Evolutionary conservation across 2,797 vertebrate genomes (phyloP), one percentile per base, ranked within the genome.

Genomic region (Chloroceryle amazona): DNA sequence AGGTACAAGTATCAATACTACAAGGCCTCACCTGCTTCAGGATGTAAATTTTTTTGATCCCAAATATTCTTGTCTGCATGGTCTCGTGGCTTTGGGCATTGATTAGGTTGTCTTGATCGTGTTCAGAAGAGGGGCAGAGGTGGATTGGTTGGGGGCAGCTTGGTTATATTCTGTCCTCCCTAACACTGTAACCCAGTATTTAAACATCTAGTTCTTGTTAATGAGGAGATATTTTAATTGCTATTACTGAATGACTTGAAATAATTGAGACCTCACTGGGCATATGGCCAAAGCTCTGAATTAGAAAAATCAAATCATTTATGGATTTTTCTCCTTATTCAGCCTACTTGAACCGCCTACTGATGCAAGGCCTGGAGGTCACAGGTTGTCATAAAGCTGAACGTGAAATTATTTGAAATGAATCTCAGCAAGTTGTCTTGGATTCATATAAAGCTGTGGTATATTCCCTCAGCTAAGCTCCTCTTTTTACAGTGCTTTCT

Each of bases 191-290:
- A 83, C 66, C 80, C 79, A 82, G 58, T 20, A 47, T 28, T 81
- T 86, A 65, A 75, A 79, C 58, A 72, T 82, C 42, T 79, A 66
- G 51, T 47, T 93, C 70, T 79, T 92, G 72, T 73, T 89, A 96
- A 96, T 82, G 71, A 90, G 35, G 65, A 83, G 72, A 33, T 65
- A 68, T 86, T 92, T 86, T 86, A n/a, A 35, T 86, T 91, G 66
- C 81, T 93, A 21, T 58, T 80, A 81, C 66, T 72, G 80, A 94
- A 92, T 89, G 73, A 89, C 66, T 93, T 95, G 79, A 94, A 90
- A 92, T 89, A 96, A 94, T 89, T 74, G 86, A 90, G 85, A 90
- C 46, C 82, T 95, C 33, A 47, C 80, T 89, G 51, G 86, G 94
- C 73, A 66, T 5, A 1, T 47, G 39, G 90, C 93, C 94, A 96